Conservation (phyloP, 2,888 invertebrate species). For the Abrostola tripartita region DNA sequence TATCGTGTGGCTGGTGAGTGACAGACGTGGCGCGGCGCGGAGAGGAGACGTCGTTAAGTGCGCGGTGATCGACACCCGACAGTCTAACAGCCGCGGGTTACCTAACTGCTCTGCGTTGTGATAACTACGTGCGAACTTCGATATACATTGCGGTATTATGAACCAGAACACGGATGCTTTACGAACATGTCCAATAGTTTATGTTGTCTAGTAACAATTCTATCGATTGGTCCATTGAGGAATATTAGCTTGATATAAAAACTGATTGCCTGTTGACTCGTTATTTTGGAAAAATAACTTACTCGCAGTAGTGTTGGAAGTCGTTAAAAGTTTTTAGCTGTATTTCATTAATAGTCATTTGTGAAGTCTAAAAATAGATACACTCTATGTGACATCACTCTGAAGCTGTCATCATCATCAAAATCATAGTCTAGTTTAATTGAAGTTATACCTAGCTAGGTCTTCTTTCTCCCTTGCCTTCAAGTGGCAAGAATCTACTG, state of each 20-base stretch:
- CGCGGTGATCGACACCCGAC: constrained; percentile 68
- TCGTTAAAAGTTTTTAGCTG: no score
- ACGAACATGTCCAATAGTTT: constrained; percentile 12
- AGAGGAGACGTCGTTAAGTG: constrained; percentile 74
- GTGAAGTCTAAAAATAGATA: no score
- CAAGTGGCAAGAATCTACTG: no score
- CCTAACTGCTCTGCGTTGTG: constrained; percentile 41
- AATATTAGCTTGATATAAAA: neutral
- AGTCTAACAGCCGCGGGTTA: constrained; percentile 65
- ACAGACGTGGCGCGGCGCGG: constrained; percentile 61
- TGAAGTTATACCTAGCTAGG: no score
- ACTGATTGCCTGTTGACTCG: no score
- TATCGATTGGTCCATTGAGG: neutral
- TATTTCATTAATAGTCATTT: no score
- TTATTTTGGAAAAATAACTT: no score
- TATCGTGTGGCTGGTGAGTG: constrained; percentile 65
- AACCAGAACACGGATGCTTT: constrained; percentile 8
- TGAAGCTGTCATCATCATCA: no score
- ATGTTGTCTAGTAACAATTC: neutral
- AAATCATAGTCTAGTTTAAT: no score
- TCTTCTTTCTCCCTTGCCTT: no score
- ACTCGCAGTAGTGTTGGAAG: no score
- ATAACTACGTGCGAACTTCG: constrained; percentile 49
- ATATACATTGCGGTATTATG: constrained; percentile 37
- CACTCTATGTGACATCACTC: no score